These are phyloP conservation scores for Eidolon dupreanum DNA, from an alignment of 2,797 vertebrate species.

Conservation along the genomic window DNA sequence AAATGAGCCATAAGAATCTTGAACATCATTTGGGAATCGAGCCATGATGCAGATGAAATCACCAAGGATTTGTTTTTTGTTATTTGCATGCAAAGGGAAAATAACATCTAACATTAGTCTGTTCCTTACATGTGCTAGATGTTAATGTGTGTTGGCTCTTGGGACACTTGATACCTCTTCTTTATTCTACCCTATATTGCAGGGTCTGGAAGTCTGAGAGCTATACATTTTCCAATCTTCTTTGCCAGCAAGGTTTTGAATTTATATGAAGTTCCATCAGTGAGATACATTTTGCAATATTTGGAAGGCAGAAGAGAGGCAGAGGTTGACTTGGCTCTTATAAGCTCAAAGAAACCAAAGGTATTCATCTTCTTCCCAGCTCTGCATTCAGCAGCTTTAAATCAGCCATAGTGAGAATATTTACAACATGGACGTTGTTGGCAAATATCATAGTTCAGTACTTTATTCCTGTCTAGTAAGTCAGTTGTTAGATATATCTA, in stretches of 20 bases:
- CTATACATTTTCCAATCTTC: background rate
- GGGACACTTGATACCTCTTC: background rate
- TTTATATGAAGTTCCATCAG: background rate
- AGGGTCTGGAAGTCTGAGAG: background rate
- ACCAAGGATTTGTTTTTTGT: constrained; percentile 43
- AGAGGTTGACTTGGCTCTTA: background rate
- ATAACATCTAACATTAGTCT: background rate
- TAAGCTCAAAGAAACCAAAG: background rate
- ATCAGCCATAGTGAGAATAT: background rate
- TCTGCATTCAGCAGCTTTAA: background rate
- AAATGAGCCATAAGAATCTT: constrained; percentile 5
- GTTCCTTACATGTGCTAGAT: background rate
- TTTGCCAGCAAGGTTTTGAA: background rate
- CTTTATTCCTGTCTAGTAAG: background rate
- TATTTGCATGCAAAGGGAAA: background rate
- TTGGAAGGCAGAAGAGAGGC: background rate
- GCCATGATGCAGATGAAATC: background rate
- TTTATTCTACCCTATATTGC: background rate
- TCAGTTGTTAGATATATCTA: constrained; percentile 9
- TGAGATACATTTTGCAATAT: background rate
- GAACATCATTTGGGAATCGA: constrained; percentile 27
- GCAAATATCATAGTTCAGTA: background rate
- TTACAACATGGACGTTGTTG: background rate
- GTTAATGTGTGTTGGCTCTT: background rate
- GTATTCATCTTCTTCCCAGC: background rate